Conservation (phyloP, 2,797 vertebrate genomes). For the Pantherophis vulpinus region DNA sequence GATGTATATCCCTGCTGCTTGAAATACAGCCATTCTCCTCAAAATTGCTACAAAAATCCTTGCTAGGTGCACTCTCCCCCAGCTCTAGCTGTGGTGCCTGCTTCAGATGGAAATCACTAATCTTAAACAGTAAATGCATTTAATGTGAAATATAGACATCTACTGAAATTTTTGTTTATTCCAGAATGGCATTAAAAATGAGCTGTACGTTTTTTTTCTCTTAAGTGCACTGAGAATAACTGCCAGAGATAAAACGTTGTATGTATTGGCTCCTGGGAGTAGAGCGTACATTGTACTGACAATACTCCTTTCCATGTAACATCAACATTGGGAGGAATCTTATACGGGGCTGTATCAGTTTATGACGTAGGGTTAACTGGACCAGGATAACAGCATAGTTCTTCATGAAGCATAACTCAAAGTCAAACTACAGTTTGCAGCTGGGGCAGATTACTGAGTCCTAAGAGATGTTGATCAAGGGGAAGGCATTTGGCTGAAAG, state of each 20-base stretch:
- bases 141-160: background rate
- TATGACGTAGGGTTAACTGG: background rate
- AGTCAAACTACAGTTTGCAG: background rate
- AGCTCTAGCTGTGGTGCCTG: background rate
- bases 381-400: background rate
- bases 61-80: background rate
- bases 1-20: background rate
- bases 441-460: conserved; percentile 6
- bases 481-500: conserved; percentile 49
- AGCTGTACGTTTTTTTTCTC: background rate
- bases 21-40: background rate
- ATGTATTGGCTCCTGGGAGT: background rate
- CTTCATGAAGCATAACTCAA: background rate
- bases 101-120: background rate
- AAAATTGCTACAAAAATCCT: background rate
- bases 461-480: conserved; percentile 29
- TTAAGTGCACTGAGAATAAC: background rate
- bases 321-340: background rate
- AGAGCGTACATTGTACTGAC: background rate
- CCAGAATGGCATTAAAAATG: background rate
- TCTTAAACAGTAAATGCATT: background rate
- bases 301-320: background rate
- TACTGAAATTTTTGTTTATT: background rate
- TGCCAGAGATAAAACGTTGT: background rate
- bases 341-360: background rate